phyloP scores from a whole-genome alignment of 2,888 invertebrate species.

The Clistopyga incitator region DNA sequence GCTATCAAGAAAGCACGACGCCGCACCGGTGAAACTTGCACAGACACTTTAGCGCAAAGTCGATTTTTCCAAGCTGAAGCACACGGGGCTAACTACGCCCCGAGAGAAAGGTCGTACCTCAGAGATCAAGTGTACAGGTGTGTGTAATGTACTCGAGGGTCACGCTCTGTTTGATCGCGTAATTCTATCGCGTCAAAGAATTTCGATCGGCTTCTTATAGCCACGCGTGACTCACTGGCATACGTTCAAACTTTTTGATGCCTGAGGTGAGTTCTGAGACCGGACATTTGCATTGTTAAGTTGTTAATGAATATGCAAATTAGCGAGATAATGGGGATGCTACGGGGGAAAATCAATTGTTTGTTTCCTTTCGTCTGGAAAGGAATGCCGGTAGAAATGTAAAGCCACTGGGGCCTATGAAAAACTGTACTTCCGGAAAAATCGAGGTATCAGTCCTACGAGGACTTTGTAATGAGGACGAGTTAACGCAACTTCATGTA shows the following conservation, averaged over 20 bases:
- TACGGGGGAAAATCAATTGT: not conserved
- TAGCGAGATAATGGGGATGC: not conserved
- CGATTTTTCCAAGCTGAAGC: conserved; percentile 25
- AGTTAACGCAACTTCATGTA: too few relatives aligned
- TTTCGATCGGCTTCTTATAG: conserved; percentile 1
- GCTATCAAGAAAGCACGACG: conserved; percentile 46
- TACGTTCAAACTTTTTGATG: not conserved
- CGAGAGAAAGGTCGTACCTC: conserved; percentile 1
- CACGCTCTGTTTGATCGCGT: conserved; percentile 9
- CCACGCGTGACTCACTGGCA: not conserved
- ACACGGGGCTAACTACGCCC: not conserved
- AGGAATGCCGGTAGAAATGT: not conserved
- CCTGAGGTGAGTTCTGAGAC: not conserved
- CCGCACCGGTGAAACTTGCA: not conserved
- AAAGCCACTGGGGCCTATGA: not conserved
- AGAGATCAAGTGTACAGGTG: not conserved
- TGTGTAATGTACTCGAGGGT: conserved; percentile 11
- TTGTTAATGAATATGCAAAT: not conserved
- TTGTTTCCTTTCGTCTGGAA: not conserved
- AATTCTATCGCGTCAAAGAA: not conserved
- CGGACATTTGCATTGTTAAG: not conserved
- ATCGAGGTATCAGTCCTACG: not conserved
- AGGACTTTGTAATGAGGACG: not conserved
- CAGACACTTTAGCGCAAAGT: conserved; percentile 42
- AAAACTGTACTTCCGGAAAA: not conserved